Conservation (phyloP, 1,140 invertebrate species). For the Meteorus sp. region DNA sequence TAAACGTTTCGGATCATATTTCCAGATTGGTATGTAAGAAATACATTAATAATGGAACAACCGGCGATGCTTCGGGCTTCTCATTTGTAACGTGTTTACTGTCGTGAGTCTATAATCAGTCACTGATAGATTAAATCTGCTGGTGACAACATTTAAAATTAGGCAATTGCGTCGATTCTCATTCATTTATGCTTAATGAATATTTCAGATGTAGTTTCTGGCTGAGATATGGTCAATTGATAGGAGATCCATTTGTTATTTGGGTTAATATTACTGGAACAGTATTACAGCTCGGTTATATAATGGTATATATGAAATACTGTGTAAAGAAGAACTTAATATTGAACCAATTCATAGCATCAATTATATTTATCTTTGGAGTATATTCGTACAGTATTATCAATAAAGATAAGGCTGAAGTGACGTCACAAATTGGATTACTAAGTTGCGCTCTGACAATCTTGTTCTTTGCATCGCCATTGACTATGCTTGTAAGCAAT, state of each 20-base stretch:
- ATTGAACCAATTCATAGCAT: conserved; percentile 55
- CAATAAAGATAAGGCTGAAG: conserved; percentile 44
- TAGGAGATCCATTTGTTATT: conserved; percentile 67
- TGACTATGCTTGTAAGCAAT: conserved; percentile 66
- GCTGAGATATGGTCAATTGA: conserved; percentile 70
- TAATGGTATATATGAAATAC: conserved; percentile 65
- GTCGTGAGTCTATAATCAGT: conserved; percentile 64
- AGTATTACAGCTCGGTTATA: conserved; percentile 67
- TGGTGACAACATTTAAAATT: conserved; percentile 19
- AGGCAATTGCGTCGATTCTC: conserved; percentile 19
- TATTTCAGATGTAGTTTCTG: conserved; percentile 66
- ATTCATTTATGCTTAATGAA: conserved; percentile 22
- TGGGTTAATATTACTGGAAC: conserved; percentile 71
- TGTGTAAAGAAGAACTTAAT: conserved; percentile 64
- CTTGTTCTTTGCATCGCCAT: conserved; percentile 76
- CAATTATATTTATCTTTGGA: conserved; percentile 47
- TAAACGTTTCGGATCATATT: conserved; percentile 16
- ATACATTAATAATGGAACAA: conserved; percentile 67
- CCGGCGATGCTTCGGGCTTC: conserved; percentile 70
- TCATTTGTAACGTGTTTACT: conserved; percentile 77
- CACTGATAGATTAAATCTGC: too few species aligned
- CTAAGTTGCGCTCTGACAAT: conserved; percentile 73
- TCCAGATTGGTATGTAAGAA: conserved; percentile 69
- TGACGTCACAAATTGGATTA: conserved; percentile 60
- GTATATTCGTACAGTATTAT: conserved; percentile 55